A percentile compares a stretch with the other conserved stretches of the same genome.
Evolutionary conservation across 2,888 invertebrate genomes (phyloP).

Genomic region (Leptopilina myrica): DNA sequence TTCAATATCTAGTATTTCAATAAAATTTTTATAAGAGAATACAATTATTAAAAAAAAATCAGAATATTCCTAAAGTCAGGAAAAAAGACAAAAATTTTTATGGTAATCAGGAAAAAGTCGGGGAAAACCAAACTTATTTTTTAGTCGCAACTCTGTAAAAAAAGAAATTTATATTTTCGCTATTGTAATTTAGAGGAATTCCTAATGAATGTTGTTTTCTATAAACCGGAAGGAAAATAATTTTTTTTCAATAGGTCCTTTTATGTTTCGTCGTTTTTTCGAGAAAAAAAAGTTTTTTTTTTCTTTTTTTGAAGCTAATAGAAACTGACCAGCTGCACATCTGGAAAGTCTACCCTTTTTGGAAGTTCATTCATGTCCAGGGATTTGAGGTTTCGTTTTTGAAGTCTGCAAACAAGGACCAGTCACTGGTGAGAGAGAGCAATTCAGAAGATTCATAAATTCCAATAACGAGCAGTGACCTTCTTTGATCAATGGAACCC

Average conservation of each 20-base stretch:
- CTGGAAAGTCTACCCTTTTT: conserved; percentile 35
- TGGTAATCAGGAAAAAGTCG: too few species aligned
- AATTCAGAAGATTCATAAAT: conserved; percentile 35
- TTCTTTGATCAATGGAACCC: conserved; percentile 55
- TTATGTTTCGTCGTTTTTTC: not conserved
- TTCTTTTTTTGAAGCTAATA: conserved; percentile 28
- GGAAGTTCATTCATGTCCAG: conserved; percentile 16
- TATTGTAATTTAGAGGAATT: conserved; percentile 1
- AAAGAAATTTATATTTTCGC: too few species aligned
- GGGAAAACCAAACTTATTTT: too few species aligned
- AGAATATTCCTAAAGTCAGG: too few species aligned
- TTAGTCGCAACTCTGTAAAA: too few species aligned
- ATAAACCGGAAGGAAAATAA: conserved; percentile 12
- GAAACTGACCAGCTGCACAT: conserved; percentile 14
- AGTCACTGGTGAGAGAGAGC: conserved; percentile 7
- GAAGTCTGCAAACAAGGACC: conserved; percentile 7
- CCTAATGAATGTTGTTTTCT: not conserved
- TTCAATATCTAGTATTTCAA: too few species aligned
- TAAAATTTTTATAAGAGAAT: too few species aligned
- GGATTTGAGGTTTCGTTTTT: conserved; percentile 11
- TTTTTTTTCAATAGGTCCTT: conserved; percentile 20
- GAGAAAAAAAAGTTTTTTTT: not conserved
- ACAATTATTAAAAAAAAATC: too few species aligned
- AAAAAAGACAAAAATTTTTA: too few species aligned
- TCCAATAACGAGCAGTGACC: conserved; percentile 39